Evolutionary conservation across 2,797 vertebrate species (phyloP), one percentile per base, ranked within the genome.

Genomic region (Cirrhinus molitorella): DNA sequence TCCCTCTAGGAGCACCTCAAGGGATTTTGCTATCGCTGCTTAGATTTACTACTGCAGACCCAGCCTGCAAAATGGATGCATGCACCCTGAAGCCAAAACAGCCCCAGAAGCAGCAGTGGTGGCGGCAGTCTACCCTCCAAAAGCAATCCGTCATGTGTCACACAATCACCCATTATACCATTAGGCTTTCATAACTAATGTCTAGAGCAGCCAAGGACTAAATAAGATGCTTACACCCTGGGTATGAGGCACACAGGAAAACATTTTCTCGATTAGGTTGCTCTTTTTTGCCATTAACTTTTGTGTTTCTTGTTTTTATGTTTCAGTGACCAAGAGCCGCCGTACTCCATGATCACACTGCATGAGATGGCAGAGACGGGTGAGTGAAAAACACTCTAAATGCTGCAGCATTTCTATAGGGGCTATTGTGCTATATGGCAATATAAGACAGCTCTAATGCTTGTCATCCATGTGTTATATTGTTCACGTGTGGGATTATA

Each of bases 331-430:
- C 98, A 99, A 94, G 98, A 99, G 91, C 98, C 98, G 79, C 98
- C 98, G 9, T 99, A 98, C 94, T 99, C 98, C 92, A 99, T 99
- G 98, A 99, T 99, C 93, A 99, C 98, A 14, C 95, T 99, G 92
- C 98, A 99, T 53, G 98, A 99, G 95, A 99, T 99, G 98, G 98
- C 98, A 91, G 98, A 99, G 95, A 99, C 98, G 70, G 98, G 98
- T 99, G 96, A 94, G 93, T 84, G 4, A 75, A 45, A 17, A 25
- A 7, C 73, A 25, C 3, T n/a, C 21, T 13, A 17, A 19, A 53
- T 28, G 31, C 72, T 70, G 37, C 43, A 66, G 17, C 9, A 34
- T 73, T 73, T 55, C 6, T 28, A n/a, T 34, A n/a, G 23, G 12
- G n/a, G 7, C 31, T n/a, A 55, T n/a, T 55, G 13, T 2, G 1